Base-by-base conservation (phyloP, 2,888 invertebrate genomes). In the Xestobium rufovillosum region DNA sequence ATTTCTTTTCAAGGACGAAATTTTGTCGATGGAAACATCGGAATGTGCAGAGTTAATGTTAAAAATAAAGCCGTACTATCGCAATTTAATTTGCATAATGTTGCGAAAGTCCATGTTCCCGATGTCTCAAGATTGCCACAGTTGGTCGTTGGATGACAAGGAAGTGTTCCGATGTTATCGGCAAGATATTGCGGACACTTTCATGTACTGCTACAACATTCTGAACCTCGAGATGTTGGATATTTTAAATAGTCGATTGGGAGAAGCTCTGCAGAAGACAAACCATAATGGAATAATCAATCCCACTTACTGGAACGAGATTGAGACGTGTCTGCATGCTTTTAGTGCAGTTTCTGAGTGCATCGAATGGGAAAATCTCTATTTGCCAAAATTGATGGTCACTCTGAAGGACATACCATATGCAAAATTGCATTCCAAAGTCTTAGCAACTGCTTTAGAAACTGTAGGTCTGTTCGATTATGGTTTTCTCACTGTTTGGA, bases 151-250 rank as follows among this genome's bases (percentile, higher is more conserved):
- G 15, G 90, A 92, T 47, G 92, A 94, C 55, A 75, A 80, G 41
- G 94, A 95, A 63, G 71, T 82, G 31, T 80, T 92, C 56, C 72
- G 92, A 8, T 90, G 90, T 63, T 61, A 62, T 35, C 48, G 61
- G 4, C 59, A 61, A 44, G 65, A 66, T 37, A 58, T 65, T 10
- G 57, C 62, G 2, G 65, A 66, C 43, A 66, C 65, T 3, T 63
- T 60, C 36, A 81, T 86, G 72, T 90, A 91, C 62, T 88, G 90
- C 63, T 87, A 82, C 65, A 80, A 79, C 51, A 78, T 92, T 3
- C 67, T 92, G n/a, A 77, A 82, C 44, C 75, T 80, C 26, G 75
- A 77, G 57, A 76, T 89, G 55, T 67, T 90, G 49, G 69, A 78
- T 42, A 73, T 83, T 36, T 71, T 91, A 45, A 78, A 78, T 37